Conservation (phyloP, 2,888 invertebrate species). For the Mesorhabditis belari region DNA sequence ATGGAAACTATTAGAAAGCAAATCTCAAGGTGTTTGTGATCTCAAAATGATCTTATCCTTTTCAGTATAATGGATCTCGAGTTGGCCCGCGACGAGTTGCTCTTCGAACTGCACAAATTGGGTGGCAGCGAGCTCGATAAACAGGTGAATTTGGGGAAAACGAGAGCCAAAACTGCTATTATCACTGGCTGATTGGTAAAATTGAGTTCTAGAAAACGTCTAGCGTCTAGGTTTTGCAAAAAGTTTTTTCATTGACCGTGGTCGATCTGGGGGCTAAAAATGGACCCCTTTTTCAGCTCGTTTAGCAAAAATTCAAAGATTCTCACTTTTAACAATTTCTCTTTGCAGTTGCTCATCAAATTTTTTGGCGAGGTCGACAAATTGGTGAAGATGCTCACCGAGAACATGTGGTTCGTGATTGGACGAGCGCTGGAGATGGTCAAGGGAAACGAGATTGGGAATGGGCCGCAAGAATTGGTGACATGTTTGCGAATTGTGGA, state of each 20-base stretch:
- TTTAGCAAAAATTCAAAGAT: neutral
- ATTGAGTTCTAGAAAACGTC: no score
- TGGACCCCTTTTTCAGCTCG: no score
- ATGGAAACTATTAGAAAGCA: neutral
- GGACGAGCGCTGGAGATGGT: constrained; percentile 86
- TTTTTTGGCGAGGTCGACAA: constrained; percentile 92
- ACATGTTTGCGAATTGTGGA: constrained; percentile 92
- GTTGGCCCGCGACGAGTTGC: constrained; percentile 86
- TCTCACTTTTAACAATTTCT: neutral
- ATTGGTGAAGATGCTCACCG: constrained; percentile 67
- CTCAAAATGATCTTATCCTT: constrained; percentile 1
- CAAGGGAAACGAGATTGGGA: constrained; percentile 61
- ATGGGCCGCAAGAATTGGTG: constrained; percentile 67
- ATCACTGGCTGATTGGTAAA: no score
- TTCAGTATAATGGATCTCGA: constrained; percentile 86
- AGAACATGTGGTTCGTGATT: constrained; percentile 71
- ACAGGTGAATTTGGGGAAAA: neutral
- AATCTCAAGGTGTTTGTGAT: neutral
- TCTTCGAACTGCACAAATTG: constrained; percentile 85
- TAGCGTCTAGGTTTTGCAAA: no score
- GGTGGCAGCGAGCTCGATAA: constrained; percentile 49
- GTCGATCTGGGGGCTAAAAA: no score
- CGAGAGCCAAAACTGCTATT: no score
- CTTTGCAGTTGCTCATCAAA: constrained; percentile 70
- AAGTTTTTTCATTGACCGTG: no score